Conservation (phyloP, 2,888 invertebrate species). For the Eupithecia dodoneata region DNA sequence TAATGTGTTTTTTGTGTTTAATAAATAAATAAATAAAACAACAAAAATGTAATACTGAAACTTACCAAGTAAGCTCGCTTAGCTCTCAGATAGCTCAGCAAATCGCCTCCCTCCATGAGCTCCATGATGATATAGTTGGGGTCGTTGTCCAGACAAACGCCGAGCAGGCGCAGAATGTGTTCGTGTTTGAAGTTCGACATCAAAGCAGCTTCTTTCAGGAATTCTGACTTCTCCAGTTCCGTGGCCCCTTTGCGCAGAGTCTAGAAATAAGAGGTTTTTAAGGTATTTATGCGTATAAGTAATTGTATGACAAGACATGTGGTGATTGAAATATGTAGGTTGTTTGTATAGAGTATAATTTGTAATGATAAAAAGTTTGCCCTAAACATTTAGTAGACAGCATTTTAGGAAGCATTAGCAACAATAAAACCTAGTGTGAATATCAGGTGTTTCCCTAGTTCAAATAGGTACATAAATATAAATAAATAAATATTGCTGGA, state of each 20-base stretch:
- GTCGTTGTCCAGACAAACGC: conserved; percentile 97
- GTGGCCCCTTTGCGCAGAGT: conserved; percentile 96
- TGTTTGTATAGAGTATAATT: no score
- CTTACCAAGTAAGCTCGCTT: conserved; percentile 82
- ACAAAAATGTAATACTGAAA: neutral
- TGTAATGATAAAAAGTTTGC: no score
- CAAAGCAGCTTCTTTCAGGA: conserved; percentile 97
- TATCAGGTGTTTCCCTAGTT: no score
- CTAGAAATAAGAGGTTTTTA: conserved; percentile 66
- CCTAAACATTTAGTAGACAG: no score
- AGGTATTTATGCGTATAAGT: no score
- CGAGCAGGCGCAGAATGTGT: conserved; percentile 95
- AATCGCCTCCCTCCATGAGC: conserved; percentile 98
- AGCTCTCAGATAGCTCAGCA: conserved; percentile 94
- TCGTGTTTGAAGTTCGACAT: conserved; percentile 99
- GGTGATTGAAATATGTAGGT: no score
- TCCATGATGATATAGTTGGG: conserved; percentile 98
- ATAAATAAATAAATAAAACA: no score
- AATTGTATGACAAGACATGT: no score
- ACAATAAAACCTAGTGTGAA: no score
- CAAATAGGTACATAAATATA: neutral
- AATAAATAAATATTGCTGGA: no score
- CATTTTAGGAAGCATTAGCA: no score
- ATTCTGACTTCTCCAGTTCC: conserved; percentile 95
- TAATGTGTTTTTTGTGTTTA: no score